Evolutionary conservation across 2,888 invertebrate genomes (phyloP), one percentile per base, ranked within the genome.

Genomic region (Podabrus alpinus): DNA sequence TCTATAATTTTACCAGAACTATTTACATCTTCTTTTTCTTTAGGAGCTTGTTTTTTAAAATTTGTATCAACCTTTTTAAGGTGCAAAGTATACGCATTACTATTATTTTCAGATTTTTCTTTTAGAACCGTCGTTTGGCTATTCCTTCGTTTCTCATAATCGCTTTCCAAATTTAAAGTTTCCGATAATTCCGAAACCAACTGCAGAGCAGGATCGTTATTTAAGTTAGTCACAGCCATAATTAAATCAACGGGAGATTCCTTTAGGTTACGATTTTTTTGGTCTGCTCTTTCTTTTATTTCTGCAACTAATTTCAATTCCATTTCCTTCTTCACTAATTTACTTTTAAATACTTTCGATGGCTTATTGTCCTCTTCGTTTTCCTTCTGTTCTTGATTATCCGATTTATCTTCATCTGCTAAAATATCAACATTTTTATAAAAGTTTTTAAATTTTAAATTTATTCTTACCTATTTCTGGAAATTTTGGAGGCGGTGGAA

Each of bases 181-280:
- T 96, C 96, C 68, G 95, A 95, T 71, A 96, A 89, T 87, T 96
- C 96, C 13, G 93, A 94, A 10, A 96, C 93, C 79, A 96, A 89
- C 83, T 95, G 92, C 69, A 94, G 90, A 11, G 94, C 95, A 0
- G 95, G 95, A 86, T 95, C 95, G 80, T 90, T 86, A 76, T 90
- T 89, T 86, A 89, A 88, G 45, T 88, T 85, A 78, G 90, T 89
- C 88, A 88, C 88, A 67, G 89, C 85, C 82, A 85, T 81, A 85
- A 84, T 75, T 62, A 83, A 82, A 79, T 86, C 86, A 72, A 88
- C 87, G 66, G 90, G 89, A 69, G 90, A 90, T 83, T 90, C 91
- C 84, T 89, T 90, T 19, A 83, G 84, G 75, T 89, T 89, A 75
- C 89, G 90, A 74, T 90, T 90, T 83, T 92, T 92, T 81, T 91